Conservation (phyloP, 2,888 invertebrate species). For the Orchestes rusci region DNA sequence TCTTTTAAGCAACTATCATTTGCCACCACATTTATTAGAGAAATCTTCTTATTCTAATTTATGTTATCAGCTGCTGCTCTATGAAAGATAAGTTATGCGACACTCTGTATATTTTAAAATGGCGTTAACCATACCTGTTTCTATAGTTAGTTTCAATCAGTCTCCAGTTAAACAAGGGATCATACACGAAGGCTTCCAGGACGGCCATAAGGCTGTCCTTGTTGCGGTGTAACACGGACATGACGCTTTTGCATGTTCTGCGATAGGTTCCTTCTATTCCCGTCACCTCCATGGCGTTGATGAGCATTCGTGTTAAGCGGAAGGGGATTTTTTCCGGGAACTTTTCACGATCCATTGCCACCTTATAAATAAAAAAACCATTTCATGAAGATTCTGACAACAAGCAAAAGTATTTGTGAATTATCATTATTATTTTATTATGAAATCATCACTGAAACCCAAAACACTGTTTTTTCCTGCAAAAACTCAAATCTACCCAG, state of each 20-base stretch:
- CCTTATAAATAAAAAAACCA: conserved; percentile 44
- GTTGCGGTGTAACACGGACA: conserved; percentile 89
- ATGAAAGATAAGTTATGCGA: too few species aligned
- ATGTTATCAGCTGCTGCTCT: too few species aligned
- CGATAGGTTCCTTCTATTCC: conserved; percentile 91
- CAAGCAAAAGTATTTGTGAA: too few species aligned
- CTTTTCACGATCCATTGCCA: conserved; percentile 98
- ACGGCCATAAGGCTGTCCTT: conserved; percentile 99
- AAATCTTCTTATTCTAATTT: too few species aligned
- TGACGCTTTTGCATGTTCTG: conserved; percentile 95
- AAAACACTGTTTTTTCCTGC: too few species aligned
- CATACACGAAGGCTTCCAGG: conserved; percentile 99
- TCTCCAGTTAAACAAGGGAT: conserved; percentile 97
- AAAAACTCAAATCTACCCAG: too few species aligned
- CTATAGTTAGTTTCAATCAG: conserved; percentile 70
- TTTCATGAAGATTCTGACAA: too few species aligned
- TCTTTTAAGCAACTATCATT: too few species aligned
- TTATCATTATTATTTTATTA: too few species aligned
- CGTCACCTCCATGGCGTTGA: conserved; percentile 99
- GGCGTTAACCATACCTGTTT: conserved; percentile 39
- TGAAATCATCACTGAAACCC: too few species aligned
- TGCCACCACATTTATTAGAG: too few species aligned
- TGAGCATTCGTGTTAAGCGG: conserved; percentile 94
- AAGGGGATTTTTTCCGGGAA: conserved; percentile 99
- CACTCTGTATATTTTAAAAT: too few species aligned